A percentile compares a stretch with the other conserved stretches of the same genome.
phyloP scores from a whole-genome alignment of 1,140 invertebrate genomes.

The Asobara japonica region DNA sequence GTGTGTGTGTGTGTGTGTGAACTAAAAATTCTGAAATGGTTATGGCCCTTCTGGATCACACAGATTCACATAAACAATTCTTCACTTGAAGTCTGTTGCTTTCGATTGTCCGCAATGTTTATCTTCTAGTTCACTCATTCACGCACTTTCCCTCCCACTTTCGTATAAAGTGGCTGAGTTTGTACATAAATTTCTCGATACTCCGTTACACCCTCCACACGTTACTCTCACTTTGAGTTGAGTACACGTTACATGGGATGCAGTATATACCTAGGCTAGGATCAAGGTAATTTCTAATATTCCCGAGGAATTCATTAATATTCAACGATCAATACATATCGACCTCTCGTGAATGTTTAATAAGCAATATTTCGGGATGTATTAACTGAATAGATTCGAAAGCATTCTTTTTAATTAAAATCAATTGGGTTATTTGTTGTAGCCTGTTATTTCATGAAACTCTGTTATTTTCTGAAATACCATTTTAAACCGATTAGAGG shows the following conservation, averaged over 20 bases:
- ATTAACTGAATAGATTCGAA: not conserved
- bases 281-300: constrained; percentile 26
- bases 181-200: constrained; percentile 35
- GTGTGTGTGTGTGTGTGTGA: no score
- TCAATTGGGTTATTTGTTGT: not conserved
- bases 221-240: constrained; percentile 1
- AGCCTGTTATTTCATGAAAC: no score
- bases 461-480: no score
- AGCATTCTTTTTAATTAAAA: not conserved
- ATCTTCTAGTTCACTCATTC: constrained; percentile 1
- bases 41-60: no score
- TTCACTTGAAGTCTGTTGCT: constrained; percentile 48
- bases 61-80: no score
- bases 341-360: constrained; percentile 28
- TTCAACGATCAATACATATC: constrained; percentile 24
- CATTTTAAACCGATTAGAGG: no score
- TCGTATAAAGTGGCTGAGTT: constrained; percentile 27
- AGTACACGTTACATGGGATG: not conserved
- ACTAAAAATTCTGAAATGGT: no score
- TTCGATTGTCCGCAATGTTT: constrained; percentile 11
- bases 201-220: not conserved
- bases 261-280: not conserved
- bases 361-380: not conserved
- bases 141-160: constrained; percentile 7
- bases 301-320: constrained; percentile 31